Evolutionary conservation across 2,113 vertebrate species (phyloP).

Genomic region (Menidia beryllina): DNA sequence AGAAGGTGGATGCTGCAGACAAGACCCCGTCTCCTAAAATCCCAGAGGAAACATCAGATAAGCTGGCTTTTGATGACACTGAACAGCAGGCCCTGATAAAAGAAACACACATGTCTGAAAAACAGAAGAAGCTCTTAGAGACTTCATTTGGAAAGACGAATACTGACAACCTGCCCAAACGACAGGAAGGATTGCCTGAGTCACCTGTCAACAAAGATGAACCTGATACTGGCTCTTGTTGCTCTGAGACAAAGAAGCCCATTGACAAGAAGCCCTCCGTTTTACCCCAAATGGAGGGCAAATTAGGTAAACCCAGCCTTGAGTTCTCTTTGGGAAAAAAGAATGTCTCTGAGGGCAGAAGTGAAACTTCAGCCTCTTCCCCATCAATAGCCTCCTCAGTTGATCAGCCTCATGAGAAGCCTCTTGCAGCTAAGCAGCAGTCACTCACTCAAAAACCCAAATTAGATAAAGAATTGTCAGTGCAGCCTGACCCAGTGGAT

Average conservation of each 20-base stretch:
- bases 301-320: constrained; percentile 6
- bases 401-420: constrained; percentile 9
- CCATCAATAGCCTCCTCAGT: constrained; percentile 3
- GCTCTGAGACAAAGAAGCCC: constrained; percentile 55
- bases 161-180: constrained; percentile 14
- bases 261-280: constrained; percentile 38
- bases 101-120: constrained; percentile 8
- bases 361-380: constrained; percentile 16
- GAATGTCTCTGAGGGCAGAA: constrained; percentile 22
- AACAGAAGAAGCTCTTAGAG: constrained; percentile 23
- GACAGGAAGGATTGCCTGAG: constrained; percentile 28
- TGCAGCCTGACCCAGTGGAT: constrained; percentile 9
- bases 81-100: constrained; percentile 18
- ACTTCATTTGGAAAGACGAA: constrained; percentile 12
- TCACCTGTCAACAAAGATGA: constrained; percentile 50
- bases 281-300: constrained; percentile 54
- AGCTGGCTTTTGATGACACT: not conserved
- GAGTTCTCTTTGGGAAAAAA: constrained; percentile 28
- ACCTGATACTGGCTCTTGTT: constrained; percentile 49
- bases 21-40: constrained; percentile 18
- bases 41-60: constrained; percentile 11
- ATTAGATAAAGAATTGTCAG: constrained; percentile 7
- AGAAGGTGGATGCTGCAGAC: constrained; percentile 3
- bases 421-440: constrained; percentile 4
- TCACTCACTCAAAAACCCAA: constrained; percentile 11